These are phyloP conservation scores for Cephus pulcher DNA, from an alignment of 2,888 invertebrate species.

Conservation along the genomic window DNA sequence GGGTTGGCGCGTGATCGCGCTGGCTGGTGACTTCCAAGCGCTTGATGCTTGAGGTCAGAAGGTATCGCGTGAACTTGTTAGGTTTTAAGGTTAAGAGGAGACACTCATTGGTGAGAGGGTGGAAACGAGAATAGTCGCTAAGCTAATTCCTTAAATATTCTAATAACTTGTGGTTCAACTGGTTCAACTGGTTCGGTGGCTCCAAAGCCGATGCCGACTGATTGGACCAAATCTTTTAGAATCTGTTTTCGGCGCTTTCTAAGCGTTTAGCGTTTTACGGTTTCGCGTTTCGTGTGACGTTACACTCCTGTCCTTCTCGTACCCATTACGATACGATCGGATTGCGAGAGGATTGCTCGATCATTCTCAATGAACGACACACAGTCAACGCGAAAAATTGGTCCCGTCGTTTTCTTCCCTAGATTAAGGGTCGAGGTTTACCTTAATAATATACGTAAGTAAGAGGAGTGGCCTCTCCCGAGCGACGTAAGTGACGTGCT, in stretches of 20 bases:
- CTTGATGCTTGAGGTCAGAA: no score
- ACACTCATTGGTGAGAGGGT: no score
- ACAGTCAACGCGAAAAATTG: constrained; percentile 15
- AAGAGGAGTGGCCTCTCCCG: background rate
- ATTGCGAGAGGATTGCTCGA: background rate
- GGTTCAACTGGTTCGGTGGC: background rate
- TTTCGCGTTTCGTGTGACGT: background rate
- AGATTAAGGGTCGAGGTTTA: background rate
- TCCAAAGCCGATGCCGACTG: background rate
- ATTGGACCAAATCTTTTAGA: constrained; percentile 34
- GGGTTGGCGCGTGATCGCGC: no score
- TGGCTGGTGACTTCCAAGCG: no score
- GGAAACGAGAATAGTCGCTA: no score
- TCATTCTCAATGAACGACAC: constrained; percentile 8
- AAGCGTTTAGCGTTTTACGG: background rate
- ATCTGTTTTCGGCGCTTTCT: constrained; percentile 25
- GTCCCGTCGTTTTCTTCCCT: background rate
- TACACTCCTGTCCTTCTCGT: background rate
- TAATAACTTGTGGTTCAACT: background rate
- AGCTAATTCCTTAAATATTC: no score
- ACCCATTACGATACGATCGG: background rate
- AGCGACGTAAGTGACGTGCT: background rate
- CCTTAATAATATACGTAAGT: background rate
- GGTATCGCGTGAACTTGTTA: no score
- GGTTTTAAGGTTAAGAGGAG: no score